Evolutionary conservation across 2,888 invertebrate genomes (phyloP), one percentile per base, ranked within the genome.

Genomic region (Toxonevra muliebris): DNA sequence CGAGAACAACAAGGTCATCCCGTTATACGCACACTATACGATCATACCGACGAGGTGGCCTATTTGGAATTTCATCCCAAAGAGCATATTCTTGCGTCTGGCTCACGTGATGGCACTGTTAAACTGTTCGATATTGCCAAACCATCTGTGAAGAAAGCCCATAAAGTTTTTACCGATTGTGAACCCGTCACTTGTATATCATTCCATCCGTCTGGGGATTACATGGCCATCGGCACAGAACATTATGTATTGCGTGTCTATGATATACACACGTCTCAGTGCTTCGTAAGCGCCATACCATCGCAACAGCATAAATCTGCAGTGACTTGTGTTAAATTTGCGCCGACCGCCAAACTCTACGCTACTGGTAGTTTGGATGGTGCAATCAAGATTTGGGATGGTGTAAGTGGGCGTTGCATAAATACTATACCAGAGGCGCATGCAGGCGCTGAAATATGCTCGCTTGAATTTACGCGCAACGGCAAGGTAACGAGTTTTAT

Each of bases 111-210:
- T 82, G 94, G 92, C 81, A 96, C 96, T 13, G 92, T 99, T 62
- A 97, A 98, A 82, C 88, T 99, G 55, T 99, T 99, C 82, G 99
- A 99, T 83, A 99, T 95, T 80, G 96, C 98, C 48, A 98, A 99
- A 85, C 96, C 98, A 0, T 97, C 98, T 0, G 98, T 98, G 0
- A 99, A 98, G 85, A 96, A 98, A 81, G 98, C 98, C 0, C 97
- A 93, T 82, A 95, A 96, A 79, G 97, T 96, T 50, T 95, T 98
- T 45, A 95, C 95, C 4, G 98, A 99, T 85, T 93, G 96, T 0
- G 95, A 97, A 79, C 93, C 93, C 59, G 93, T 99, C 1, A 88
- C 93, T 12, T 93, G 95, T 75, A 88, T 99, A 70, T 92, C 95
- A 0, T 96, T 99, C 83, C 98, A 99, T 86, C 98, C 99, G 0